Evolutionary conservation across 1,140 invertebrate species (phyloP), one percentile per base, ranked within the genome.

Genomic region (Euwallacea fornicatus): DNA sequence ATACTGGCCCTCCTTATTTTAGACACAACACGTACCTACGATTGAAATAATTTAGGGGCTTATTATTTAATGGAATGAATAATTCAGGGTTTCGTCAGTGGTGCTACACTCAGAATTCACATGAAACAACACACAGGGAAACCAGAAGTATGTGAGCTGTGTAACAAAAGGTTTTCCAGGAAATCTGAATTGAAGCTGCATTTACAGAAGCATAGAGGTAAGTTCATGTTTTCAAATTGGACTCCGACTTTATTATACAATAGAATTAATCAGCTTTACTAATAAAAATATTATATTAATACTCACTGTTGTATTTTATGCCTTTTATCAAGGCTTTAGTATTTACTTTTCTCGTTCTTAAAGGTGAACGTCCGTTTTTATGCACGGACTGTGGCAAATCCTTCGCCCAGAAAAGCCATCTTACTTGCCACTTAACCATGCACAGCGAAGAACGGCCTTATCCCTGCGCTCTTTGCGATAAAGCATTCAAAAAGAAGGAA

Each of bases 371-470:
- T 68, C 78, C 78, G 4, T 80, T 73, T 69, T 61, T 76, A 41
- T 80, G 78, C 60, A 75, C 74, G 0, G 73, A 77, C 42, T 80
- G 78, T 64, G 78, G 78, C 7, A 76, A 76, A 55, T 61, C 73
- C 8, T 80, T 78, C 69, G 71, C 73, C 7, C 78, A 80, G 67
- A 75, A 72, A 33, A 80, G 78, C 60, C 78, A 80, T 69, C 70
- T 80, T 53, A 73, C 74, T n/a, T 76, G 75, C 73, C 80, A 81
- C 69, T 59, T 76, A 21, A 75, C 74, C 46, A 76, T 75, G 11
- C 83, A 83, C 68, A 79, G 78, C 61, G 78, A 80, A 33, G 79
- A 81, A 65, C 74, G 77, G 53, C 81, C 81, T 0, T 77, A 73
- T 69, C 54, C 76, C 33, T 82, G 81, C 59, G 46, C 54, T 2